Evolutionary conservation across 2,888 invertebrate genomes (phyloP).

Genomic region (Taenaris catops): DNA sequence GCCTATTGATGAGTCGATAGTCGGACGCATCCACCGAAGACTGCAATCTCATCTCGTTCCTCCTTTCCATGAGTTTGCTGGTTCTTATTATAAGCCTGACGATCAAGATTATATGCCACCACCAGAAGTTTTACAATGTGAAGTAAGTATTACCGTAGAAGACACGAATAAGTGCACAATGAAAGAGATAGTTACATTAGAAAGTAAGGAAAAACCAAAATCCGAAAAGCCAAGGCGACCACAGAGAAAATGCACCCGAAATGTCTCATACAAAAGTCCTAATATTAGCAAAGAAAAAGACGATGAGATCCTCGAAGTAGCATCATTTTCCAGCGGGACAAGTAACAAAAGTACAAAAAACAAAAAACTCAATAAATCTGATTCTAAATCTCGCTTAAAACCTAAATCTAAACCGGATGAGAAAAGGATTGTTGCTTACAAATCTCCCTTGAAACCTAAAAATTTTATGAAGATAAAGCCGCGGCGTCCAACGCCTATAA

Average conservation of each 20-base stretch:
- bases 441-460: constrained; percentile 45
- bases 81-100: constrained; percentile 82
- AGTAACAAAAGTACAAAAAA: constrained; percentile 25
- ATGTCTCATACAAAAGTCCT: constrained; percentile 54
- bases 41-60: too few relatives aligned
- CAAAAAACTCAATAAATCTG: constrained; percentile 29
- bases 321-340: constrained; percentile 39
- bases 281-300: constrained; percentile 32
- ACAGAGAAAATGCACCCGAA: constrained; percentile 62
- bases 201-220: constrained; percentile 26
- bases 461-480: constrained; percentile 63
- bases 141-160: constrained; percentile 27
- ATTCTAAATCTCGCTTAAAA: constrained; percentile 10
- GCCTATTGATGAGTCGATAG: too few relatives aligned
- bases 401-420: constrained; percentile 12
- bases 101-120: constrained; percentile 72
- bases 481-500: constrained; percentile 49
- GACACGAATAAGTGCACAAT: constrained; percentile 31
- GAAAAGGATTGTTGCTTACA: constrained; percentile 24
- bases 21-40: too few relatives aligned
- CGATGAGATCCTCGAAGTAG: constrained; percentile 34
- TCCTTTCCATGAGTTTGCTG: constrained; percentile 81
- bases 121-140: constrained; percentile 42
- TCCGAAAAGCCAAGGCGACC: constrained; percentile 41
- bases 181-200: constrained; percentile 23